Evolutionary conservation across 2,888 invertebrate genomes (phyloP).

Genomic region (Agrochola circellaris): DNA sequence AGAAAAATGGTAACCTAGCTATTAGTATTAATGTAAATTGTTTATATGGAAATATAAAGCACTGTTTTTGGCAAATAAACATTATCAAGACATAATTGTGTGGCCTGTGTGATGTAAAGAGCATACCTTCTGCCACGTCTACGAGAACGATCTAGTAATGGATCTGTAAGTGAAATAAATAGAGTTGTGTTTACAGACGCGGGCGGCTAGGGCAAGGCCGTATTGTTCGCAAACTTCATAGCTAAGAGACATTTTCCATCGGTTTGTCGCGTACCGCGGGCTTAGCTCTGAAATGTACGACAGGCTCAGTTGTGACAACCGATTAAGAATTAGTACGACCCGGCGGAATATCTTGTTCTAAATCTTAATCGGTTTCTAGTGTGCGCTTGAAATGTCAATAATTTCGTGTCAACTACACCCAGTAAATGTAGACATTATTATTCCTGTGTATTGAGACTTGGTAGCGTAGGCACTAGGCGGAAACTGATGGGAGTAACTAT

Average conservation of each 20-base stretch:
- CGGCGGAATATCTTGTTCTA: slow-evolving; percentile 16
- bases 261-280: slow-evolving; percentile 8
- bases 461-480: background rate
- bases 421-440: slow-evolving; percentile 1
- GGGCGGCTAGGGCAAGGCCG: slow-evolving; percentile 25
- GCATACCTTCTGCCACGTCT: slow-evolving; percentile 22
- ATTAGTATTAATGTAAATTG: background rate
- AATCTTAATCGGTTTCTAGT: slow-evolving; percentile 32
- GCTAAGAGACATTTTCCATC: slow-evolving; percentile 13
- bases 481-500: slow-evolving; percentile 14
- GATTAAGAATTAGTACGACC: slow-evolving; percentile 19
- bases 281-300: slow-evolving; percentile 12
- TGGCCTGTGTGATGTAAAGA: background rate
- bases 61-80: background rate
- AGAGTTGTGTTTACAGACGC: background rate
- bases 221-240: slow-evolving; percentile 35
- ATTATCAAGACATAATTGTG: background rate
- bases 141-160: slow-evolving; percentile 18
- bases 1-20: background rate
- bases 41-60: background rate
- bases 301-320: slow-evolving; percentile 7
- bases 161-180: slow-evolving; percentile 46
- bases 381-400: slow-evolving; percentile 13
- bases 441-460: background rate
- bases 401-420: slow-evolving; percentile 17